Evolutionary conservation across 2,888 invertebrate species (phyloP), one percentile per base, ranked within the genome.

Genomic region (Mimas tiliae): DNA sequence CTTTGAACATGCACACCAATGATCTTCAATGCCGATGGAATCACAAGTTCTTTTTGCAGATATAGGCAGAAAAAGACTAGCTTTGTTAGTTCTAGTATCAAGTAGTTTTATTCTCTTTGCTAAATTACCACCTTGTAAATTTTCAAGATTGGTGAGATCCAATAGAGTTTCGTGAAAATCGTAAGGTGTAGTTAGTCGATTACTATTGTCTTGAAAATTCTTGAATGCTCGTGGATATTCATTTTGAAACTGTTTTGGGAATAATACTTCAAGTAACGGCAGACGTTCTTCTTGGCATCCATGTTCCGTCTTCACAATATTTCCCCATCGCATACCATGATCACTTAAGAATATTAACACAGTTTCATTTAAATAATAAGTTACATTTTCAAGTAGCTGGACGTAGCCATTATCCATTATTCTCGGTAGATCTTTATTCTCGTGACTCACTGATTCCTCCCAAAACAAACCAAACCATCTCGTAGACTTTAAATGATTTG

Each of bases 321-420:
- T 91, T 0, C 98, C 98, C 95, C 96, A 98, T 68, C 98, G 93
- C 71, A 97, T 95, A 0, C 98, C 98, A 79, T 98, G 98, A 82
- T 98, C 98, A 82, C 98, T 98, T 91, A 98, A 94, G 11, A 97
- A 84, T 48, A 98, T 86, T 21, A 96, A 68, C n/a, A 95, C 94
- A 0, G 97, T 96, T 27, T 95, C 91, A 64, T 96, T 94, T 33
- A 97, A 85, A 53, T 94, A 85, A 0, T 93, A 91, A 0, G 87
- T 69, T 48, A 96, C 76, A 63, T 90, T 80, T 53, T 84, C 80
- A 48, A 98, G 84, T 73, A 96, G 92, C 1, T 91, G 76, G 64
- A 88, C 76, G 77, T 96, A 95, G 45, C 94, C 86, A 0, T 91
- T 85, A 79, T 98, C 98, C 63, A 97, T 96, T 19, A 96, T 80